Evolutionary conservation across 2,797 vertebrate genomes (phyloP).

Genomic region (Phataginus tricuspis): DNA sequence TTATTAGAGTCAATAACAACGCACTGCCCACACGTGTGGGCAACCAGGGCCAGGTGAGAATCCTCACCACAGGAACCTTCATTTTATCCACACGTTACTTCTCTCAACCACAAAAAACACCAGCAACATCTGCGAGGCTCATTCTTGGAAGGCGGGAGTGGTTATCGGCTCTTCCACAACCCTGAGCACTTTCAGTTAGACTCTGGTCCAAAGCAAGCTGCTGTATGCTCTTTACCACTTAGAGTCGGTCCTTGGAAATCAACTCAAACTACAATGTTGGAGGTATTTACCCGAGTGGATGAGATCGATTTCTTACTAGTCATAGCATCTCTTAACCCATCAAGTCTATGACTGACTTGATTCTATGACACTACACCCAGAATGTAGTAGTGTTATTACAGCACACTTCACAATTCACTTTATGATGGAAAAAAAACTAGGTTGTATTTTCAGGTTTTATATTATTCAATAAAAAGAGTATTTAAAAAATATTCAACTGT

Average conservation of each 20-base stretch:
- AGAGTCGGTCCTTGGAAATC: accelerated
- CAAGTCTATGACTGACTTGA: background rate
- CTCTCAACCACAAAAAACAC: background rate
- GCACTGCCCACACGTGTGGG: too few species aligned
- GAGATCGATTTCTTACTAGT: too few species aligned
- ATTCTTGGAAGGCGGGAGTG: background rate
- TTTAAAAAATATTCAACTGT: background rate
- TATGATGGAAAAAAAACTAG: accelerated
- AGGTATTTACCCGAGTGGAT: too few species aligned
- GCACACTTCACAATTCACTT: background rate
- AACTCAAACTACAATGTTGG: background rate
- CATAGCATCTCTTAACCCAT: too few species aligned
- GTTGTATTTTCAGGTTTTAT: too few species aligned
- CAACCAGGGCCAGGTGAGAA: too few species aligned
- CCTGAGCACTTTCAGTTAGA: accelerated
- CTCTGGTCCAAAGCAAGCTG: background rate
- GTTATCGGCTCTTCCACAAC: background rate
- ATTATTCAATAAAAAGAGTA: too few species aligned
- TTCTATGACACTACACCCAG: background rate
- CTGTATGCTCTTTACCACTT: background rate
- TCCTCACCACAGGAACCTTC: too few species aligned
- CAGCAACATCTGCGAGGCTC: background rate
- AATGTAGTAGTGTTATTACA: accelerated
- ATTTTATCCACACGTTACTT: accelerated
- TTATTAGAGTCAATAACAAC: too few species aligned